Conservation (phyloP, 2,797 vertebrate genomes). For the Enteromius fasciolatus region DNA sequence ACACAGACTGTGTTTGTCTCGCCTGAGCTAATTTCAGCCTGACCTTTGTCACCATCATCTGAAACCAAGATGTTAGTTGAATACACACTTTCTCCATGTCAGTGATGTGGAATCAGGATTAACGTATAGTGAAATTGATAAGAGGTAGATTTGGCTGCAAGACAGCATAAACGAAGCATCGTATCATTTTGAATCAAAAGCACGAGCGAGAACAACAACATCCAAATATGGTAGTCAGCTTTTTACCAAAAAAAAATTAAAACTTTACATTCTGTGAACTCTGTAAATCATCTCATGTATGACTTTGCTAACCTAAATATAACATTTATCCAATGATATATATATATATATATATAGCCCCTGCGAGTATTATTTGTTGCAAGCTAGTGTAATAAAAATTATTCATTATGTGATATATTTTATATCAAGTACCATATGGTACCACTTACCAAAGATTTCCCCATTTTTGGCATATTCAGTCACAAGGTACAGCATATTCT, state of each 20-base stretch:
- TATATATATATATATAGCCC: neutral
- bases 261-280: neutral
- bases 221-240: neutral
- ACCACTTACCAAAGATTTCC: conserved; percentile 95
- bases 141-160: neutral
- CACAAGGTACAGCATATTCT: conserved; percentile 99
- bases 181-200: neutral
- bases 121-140: neutral
- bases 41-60: conserved; percentile 50
- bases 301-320: neutral
- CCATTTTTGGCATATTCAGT: conserved; percentile 99
- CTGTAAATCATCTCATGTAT: neutral
- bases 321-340: neutral
- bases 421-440: neutral
- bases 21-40: conserved; percentile 39
- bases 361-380: neutral
- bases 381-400: no score
- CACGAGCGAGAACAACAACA: neutral
- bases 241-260: neutral
- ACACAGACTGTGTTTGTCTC: conserved; percentile 44
- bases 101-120: conserved; percentile 1
- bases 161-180: neutral
- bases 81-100: conserved; percentile 9
- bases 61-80: conserved; percentile 20
- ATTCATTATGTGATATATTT: neutral